Evolutionary conservation across 2,113 vertebrate genomes (phyloP).

Genomic region (Rattus rattus): DNA sequence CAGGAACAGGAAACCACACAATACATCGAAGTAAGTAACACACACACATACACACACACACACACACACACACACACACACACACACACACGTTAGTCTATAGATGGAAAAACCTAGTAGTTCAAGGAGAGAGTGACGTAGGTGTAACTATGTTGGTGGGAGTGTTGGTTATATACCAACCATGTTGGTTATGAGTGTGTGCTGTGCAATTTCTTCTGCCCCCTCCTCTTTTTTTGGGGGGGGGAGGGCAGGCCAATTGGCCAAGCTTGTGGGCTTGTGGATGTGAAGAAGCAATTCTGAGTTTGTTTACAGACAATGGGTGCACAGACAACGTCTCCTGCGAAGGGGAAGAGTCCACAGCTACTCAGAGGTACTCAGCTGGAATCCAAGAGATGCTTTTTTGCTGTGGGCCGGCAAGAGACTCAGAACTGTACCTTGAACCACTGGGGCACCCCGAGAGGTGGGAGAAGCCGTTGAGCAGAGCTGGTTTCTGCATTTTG

Average conservation of each 20-base stretch:
- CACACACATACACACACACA: too few species aligned
- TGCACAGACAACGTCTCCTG: background rate
- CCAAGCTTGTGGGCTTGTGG: background rate
- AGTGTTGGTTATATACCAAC: too few species aligned
- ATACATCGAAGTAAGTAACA: background rate
- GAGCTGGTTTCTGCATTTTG: background rate
- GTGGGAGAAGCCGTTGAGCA: background rate
- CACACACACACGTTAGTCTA: too few species aligned
- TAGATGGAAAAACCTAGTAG: background rate
- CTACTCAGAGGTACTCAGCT: background rate
- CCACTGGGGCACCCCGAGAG: background rate
- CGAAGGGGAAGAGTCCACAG: background rate
- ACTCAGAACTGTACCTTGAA: background rate
- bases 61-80: too few species aligned
- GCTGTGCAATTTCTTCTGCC: background rate
- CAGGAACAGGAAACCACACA: constrained; percentile 2
- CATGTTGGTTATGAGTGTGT: background rate
- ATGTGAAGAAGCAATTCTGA: background rate
- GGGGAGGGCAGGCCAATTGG: background rate
- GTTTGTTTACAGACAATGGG: background rate
- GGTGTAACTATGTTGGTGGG: background rate
- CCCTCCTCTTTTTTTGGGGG: background rate
- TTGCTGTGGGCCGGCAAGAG: background rate
- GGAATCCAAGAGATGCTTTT: background rate
- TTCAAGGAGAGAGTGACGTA: background rate